phyloP scores from a whole-genome alignment of 1,140 invertebrate species.

The Magallana angulata region DNA sequence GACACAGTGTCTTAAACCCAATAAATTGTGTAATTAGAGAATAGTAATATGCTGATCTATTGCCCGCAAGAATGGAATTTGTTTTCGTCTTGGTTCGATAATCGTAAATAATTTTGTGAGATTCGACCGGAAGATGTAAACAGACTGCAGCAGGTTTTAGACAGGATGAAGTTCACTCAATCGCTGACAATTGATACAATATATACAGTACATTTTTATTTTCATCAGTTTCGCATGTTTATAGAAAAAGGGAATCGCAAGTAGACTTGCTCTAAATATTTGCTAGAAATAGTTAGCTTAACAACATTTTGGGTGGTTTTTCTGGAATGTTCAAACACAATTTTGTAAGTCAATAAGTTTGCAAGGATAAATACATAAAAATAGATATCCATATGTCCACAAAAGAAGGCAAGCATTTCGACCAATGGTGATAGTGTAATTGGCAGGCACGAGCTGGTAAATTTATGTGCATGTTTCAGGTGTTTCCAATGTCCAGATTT shows the following conservation, averaged over 20 bases:
- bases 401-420: too few relatives aligned
- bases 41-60: background rate
- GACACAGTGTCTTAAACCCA: background rate
- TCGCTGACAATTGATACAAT: background rate
- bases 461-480: too few relatives aligned
- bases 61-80: background rate
- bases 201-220: background rate
- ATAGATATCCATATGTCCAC: too few relatives aligned
- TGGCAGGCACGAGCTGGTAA: too few relatives aligned
- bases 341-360: too few relatives aligned
- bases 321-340: background rate
- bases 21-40: conserved; percentile 20
- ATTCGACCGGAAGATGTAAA: background rate
- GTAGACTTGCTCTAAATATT: background rate
- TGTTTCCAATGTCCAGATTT: background rate
- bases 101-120: background rate
- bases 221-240: background rate
- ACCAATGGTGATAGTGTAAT: too few relatives aligned
- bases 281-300: background rate
- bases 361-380: too few relatives aligned
- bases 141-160: background rate
- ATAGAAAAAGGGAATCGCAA: background rate
- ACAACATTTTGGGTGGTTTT: background rate
- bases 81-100: background rate
- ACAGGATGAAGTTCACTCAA: background rate